A percentile compares a stretch with the other conserved stretches of the same genome.
These are phyloP conservation scores for Gallinago undulata DNA, from an alignment of 2,113 vertebrate genomes.

Conservation along the genomic window DNA sequence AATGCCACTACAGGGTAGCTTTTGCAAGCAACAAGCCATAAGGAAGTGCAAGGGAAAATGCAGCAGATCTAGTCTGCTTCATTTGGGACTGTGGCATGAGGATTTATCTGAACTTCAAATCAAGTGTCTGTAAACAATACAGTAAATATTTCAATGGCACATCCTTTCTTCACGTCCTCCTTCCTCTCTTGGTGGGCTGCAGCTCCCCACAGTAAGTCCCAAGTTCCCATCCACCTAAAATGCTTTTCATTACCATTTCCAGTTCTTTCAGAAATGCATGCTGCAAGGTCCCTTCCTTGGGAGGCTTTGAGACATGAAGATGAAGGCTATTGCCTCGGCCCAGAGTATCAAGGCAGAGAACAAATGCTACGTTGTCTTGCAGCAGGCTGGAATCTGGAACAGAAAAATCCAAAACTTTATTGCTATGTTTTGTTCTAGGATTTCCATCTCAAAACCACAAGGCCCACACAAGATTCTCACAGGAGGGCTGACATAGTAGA, in stretches of 20 bases:
- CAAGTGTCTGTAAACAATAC: not conserved
- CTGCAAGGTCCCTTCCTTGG: constrained; percentile 92
- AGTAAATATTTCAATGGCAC: not conserved
- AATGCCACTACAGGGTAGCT: not conserved
- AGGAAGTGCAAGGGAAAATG: not conserved
- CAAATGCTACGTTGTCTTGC: constrained; percentile 98
- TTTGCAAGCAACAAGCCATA: not conserved
- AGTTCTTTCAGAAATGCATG: constrained; percentile 88
- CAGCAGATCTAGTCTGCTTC: not conserved
- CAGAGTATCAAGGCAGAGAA: constrained; percentile 94
- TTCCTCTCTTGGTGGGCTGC: not conserved
- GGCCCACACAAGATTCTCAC: not conserved
- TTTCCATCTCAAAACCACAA: not conserved
- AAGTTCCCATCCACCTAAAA: not conserved
- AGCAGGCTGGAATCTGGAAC: constrained; percentile 91
- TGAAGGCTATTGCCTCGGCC: constrained; percentile 86
- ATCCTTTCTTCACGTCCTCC: not conserved
- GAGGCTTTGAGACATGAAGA: constrained; percentile 96
- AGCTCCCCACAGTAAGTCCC: not conserved
- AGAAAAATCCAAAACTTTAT: not conserved
- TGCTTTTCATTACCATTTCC: constrained; percentile 78
- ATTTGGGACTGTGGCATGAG: not conserved
- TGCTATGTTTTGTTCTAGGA: not conserved
- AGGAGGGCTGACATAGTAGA: not conserved
- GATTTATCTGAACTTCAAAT: not conserved